A percentile compares a stretch with the other conserved stretches of the same genome.
Evolutionary conservation across 2,113 vertebrate genomes (phyloP).

Genomic region (Spizaetus ornatus): DNA sequence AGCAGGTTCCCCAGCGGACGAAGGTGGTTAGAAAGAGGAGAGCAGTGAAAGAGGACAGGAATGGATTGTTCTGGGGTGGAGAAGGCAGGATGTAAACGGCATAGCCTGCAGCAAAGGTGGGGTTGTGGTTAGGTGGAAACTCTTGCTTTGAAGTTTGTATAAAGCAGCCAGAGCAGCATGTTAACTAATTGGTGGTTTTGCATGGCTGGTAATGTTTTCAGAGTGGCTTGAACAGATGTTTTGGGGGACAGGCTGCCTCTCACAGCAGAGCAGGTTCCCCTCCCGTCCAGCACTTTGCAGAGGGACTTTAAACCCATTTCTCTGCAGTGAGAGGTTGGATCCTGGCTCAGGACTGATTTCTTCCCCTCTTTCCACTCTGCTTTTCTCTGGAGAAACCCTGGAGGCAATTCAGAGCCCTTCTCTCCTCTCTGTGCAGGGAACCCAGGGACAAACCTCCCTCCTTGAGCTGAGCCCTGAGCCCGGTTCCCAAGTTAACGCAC

Average conservation of each 20-base stretch:
- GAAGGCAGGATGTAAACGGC: background rate
- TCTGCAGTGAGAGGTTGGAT: rapidly evolving
- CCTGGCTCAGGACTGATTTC: background rate
- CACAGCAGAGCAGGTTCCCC: background rate
- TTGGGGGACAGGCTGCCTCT: background rate
- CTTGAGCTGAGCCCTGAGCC: background rate
- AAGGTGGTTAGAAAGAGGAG: background rate
- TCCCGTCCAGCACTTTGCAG: background rate
- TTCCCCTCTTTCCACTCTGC: background rate
- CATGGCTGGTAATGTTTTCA: background rate
- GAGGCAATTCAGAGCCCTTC: background rate
- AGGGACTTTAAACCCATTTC: background rate
- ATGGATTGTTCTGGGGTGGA: background rate
- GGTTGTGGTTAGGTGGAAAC: rapidly evolving
- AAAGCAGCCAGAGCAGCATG: background rate
- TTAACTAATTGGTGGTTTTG: background rate
- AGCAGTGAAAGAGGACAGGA: background rate
- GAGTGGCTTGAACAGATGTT: rapidly evolving
- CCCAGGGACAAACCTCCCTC: background rate
- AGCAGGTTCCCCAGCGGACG: background rate
- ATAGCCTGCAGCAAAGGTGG: background rate
- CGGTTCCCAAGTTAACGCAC: rapidly evolving
- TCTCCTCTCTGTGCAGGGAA: background rate
- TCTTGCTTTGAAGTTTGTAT: background rate
- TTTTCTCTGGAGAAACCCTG: background rate